Evolutionary conservation across 2,888 invertebrate species (phyloP).

Genomic region (Andrena trimmerana): DNA sequence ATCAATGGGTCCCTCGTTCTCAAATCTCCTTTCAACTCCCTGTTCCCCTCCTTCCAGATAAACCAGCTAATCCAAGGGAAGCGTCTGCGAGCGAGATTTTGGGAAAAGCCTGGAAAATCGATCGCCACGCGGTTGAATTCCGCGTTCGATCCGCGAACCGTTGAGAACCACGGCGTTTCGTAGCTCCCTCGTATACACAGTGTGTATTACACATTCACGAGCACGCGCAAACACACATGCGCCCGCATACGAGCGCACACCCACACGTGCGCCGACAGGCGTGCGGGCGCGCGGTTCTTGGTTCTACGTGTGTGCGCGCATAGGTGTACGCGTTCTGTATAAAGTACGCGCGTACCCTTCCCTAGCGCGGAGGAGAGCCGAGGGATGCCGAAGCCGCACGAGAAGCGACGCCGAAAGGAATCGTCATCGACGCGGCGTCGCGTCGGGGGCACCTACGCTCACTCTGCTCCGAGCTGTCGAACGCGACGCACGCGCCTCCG

Average conservation of each 20-base stretch:
- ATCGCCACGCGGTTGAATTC: conserved; percentile 28
- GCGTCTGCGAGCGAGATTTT: background rate
- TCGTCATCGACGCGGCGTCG: conserved; percentile 64
- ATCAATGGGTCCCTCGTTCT: conserved; percentile 24
- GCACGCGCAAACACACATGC: conserved; percentile 20
- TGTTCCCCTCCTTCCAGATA: background rate
- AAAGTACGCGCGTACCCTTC: conserved; percentile 62
- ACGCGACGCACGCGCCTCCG: conserved; percentile 75
- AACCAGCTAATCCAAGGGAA: background rate
- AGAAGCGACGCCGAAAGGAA: conserved; percentile 51
- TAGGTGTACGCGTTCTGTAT: conserved; percentile 1
- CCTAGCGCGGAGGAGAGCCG: conserved; percentile 52
- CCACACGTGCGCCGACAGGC: conserved; percentile 20
- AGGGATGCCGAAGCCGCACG: conserved; percentile 59
- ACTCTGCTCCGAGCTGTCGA: conserved; percentile 82
- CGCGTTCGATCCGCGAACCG: conserved; percentile 49
- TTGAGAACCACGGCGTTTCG: conserved; percentile 64
- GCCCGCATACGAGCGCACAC: conserved; percentile 4
- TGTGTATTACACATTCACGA: conserved; percentile 69
- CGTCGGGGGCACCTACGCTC: conserved; percentile 64
- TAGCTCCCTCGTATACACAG: conserved; percentile 37
- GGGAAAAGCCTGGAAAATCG: conserved; percentile 30
- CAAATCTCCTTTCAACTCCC: background rate
- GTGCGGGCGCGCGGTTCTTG: too few species aligned
- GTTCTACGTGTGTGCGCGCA: background rate